Evolutionary conservation across 37 sponge, comb jelly and placozoan species (phyloP).

Genomic region (Geodia barretti): DNA sequence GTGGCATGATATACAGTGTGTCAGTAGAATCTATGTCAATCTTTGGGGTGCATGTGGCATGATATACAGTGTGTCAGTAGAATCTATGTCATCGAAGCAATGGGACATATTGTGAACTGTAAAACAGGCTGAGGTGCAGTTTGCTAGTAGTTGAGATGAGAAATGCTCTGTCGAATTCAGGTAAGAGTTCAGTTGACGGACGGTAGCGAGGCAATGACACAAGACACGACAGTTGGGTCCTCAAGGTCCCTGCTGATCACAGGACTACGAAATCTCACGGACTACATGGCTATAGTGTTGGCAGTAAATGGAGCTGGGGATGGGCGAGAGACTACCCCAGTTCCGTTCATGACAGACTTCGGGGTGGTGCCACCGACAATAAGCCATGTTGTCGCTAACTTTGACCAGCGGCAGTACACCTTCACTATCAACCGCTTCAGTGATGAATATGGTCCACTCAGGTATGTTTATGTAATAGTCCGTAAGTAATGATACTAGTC

Average conservation of each 20-base stretch:
- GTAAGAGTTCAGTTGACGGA: too few relatives aligned
- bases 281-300: constrained; percentile 8
- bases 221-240: too few relatives aligned
- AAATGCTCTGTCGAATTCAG: too few relatives aligned
- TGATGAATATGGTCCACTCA: not conserved
- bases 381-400: not conserved
- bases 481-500: not conserved
- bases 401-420: not conserved
- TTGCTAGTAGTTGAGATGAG: too few relatives aligned
- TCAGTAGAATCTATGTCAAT: too few relatives aligned
- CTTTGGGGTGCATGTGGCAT: too few relatives aligned
- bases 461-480: not conserved
- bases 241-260: not conserved
- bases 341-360: not conserved
- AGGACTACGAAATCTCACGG: constrained; percentile 5
- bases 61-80: too few relatives aligned
- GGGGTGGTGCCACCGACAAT: constrained; percentile 4
- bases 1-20: too few relatives aligned
- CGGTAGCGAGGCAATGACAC: too few relatives aligned
- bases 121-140: too few relatives aligned
- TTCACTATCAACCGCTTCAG: not conserved
- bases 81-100: too few relatives aligned
- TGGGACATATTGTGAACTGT: too few relatives aligned
- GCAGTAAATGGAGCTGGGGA: constrained; percentile 19
- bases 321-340: not conserved